A percentile compares a stretch with the other conserved stretches of the same genome.
Evolutionary conservation across 2,113 vertebrate species (phyloP).

Genomic region (Barbus barbus): DNA sequence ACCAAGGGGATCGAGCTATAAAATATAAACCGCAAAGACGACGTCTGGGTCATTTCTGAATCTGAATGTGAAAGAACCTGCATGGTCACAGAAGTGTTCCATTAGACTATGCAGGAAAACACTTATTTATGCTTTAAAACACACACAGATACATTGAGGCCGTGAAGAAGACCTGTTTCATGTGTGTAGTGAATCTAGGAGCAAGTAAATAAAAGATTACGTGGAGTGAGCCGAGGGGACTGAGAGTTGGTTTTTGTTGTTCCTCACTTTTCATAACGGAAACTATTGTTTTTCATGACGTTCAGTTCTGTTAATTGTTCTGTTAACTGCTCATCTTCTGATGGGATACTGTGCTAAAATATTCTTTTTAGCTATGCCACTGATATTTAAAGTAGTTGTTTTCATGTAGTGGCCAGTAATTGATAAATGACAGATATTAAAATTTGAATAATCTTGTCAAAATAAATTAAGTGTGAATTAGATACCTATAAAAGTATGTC

Average conservation of each 20-base stretch:
- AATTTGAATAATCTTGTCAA: not conserved
- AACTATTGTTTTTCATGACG: too few species aligned
- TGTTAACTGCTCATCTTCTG: not conserved
- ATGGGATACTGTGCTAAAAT: not conserved
- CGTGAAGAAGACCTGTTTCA: not conserved
- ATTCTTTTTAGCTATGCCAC: too few species aligned
- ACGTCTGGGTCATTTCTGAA: constrained; percentile 32
- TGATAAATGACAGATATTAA: not conserved
- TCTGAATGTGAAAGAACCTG: not conserved
- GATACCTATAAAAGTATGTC: not conserved
- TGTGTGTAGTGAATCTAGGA: not conserved
- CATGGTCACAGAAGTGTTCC: constrained; percentile 25
- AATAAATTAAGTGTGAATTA: not conserved
- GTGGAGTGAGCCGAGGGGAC: not conserved
- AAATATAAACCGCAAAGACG: constrained; percentile 40
- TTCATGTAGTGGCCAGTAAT: not conserved
- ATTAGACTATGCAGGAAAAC: not conserved
- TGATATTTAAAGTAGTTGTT: not conserved
- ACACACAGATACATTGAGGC: not conserved
- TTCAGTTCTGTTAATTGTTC: not conserved
- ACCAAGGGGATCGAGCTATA: constrained; percentile 31
- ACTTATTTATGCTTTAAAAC: not conserved
- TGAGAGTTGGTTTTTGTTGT: not conserved
- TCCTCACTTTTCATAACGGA: not conserved
- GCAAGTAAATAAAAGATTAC: not conserved